Evolutionary conservation across 2,888 invertebrate genomes (phyloP).

Genomic region (Argyresthia albistria): DNA sequence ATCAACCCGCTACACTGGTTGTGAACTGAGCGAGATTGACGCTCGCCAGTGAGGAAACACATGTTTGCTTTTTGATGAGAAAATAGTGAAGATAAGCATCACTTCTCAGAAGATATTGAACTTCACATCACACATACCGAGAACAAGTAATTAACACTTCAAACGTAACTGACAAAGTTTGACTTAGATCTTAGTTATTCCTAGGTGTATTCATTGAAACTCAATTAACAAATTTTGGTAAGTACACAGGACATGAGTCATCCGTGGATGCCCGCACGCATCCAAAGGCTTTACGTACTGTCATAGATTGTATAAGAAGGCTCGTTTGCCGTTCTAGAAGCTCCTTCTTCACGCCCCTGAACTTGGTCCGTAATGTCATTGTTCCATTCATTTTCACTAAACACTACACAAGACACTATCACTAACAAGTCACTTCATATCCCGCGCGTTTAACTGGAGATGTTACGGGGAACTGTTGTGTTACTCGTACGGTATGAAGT

Average conservation of each 20-base stretch:
- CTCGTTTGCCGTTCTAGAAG: slow-evolving; percentile 81
- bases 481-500: not conserved
- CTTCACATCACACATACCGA: not conserved
- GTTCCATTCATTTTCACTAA: slow-evolving; percentile 60
- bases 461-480: too few species aligned
- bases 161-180: not conserved
- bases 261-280: too few species aligned
- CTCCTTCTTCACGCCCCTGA: slow-evolving; percentile 85
- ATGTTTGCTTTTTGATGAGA: not conserved
- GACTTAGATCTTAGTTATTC: too few species aligned
- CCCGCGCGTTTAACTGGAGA: too few species aligned
- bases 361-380: slow-evolving; percentile 75
- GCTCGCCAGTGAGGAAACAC: slow-evolving; percentile 11
- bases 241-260: too few species aligned
- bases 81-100: not conserved
- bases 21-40: slow-evolving; percentile 22
- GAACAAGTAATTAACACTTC: not conserved
- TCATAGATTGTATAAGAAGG: slow-evolving; percentile 83
- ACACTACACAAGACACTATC: slow-evolving; percentile 16
- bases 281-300: slow-evolving; percentile 73
- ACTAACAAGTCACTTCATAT: not conserved
- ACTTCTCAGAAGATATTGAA: too few species aligned
- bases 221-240: too few species aligned
- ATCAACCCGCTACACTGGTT: slow-evolving; percentile 32
- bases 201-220: too few species aligned